Base-by-base conservation (phyloP, 2,888 invertebrate species). In the Acrobasis consociella region DNA sequence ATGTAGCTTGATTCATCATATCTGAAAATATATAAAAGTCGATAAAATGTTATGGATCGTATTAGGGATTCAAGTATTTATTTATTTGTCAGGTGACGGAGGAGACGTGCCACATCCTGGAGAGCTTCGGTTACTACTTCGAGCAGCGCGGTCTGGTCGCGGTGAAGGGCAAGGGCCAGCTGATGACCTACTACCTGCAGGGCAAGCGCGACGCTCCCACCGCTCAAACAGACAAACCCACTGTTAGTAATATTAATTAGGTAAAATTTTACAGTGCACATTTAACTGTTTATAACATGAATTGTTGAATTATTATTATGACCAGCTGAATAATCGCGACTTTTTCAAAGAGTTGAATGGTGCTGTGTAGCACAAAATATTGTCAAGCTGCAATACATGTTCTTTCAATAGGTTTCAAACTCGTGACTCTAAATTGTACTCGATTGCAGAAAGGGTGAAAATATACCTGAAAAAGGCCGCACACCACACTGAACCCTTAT, bases 111-210 rank as follows among this genome's bases (percentile, higher is more conserved):
- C 94, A 95, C 72, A 98, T 99, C 69, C 94, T 99, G 31, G 95
- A 97, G 80, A 94, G 95, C 60, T 98, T 97, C 81, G 98, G 98
- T 1, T 99, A 97, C 87, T 96, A 95, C 68, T 99, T 99, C 85
- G 97, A 97, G 83, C 98, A 98, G 81, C 95, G 99, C 2, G 99
- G 99, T 7, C 92, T 98, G 65, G 98, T 99, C 13, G 96, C 97
- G 51, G 99, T 99, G 55, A 99, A 99, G 88, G 99, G 99, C 72
- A 99, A 99, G 89, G 99, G 99, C 13, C 97, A 98, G 82, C 94
- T 99, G 64, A 97, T 98, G 95, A 99, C 99, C 1, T 99, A 97
- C 87, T 99, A 98, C 83, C 91, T 99, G 70, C 93, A 94, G 81
- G 96, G 95, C 71, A 93, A 93, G 80, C 86, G 88, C 5, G 85